A percentile compares a stretch with the other conserved stretches of the same genome.
These are phyloP conservation scores for Drosophila recens DNA, from an alignment of 2,888 invertebrate genomes.

Conservation along the genomic window DNA sequence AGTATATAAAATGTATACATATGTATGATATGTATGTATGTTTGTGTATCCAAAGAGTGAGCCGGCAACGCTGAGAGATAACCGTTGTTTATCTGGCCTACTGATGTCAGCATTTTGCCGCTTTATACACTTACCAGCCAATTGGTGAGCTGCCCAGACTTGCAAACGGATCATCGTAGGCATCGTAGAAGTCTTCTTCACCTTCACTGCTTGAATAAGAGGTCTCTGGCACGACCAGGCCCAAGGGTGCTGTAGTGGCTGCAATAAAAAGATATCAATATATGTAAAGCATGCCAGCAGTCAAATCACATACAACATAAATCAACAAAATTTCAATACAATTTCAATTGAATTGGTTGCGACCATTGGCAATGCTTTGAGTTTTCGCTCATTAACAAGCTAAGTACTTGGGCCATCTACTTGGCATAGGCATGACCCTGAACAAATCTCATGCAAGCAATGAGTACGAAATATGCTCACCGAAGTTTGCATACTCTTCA, in stretches of 20 bases:
- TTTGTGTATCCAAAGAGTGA: slow-evolving; percentile 17
- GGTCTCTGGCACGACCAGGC: slow-evolving; percentile 91
- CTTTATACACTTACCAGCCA: slow-evolving; percentile 82
- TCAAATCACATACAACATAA: slow-evolving; percentile 16
- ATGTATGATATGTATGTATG: background rate
- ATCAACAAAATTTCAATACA: slow-evolving; percentile 29
- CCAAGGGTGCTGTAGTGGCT: slow-evolving; percentile 83
- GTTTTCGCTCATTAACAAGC: slow-evolving; percentile 27
- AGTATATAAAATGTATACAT: background rate
- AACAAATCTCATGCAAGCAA: slow-evolving; percentile 19
- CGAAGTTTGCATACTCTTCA: slow-evolving; percentile 23
- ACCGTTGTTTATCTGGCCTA: slow-evolving; percentile 37
- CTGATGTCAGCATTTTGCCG: slow-evolving; percentile 31
- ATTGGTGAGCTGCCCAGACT: slow-evolving; percentile 85
- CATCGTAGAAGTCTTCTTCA: slow-evolving; percentile 97
- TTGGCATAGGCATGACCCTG: slow-evolving; percentile 30
- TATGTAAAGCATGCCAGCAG: background rate
- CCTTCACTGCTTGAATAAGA: slow-evolving; percentile 99
- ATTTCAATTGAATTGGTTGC: slow-evolving; percentile 7
- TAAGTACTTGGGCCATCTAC: slow-evolving; percentile 7
- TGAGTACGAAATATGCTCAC: background rate
- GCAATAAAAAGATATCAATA: slow-evolving; percentile 32
- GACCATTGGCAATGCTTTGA: slow-evolving; percentile 34
- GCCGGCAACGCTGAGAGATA: slow-evolving; percentile 43
- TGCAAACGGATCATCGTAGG: slow-evolving; percentile 90